Conservation (phyloP, 1,140 invertebrate genomes). For the Drosophila mauritiana region DNA sequence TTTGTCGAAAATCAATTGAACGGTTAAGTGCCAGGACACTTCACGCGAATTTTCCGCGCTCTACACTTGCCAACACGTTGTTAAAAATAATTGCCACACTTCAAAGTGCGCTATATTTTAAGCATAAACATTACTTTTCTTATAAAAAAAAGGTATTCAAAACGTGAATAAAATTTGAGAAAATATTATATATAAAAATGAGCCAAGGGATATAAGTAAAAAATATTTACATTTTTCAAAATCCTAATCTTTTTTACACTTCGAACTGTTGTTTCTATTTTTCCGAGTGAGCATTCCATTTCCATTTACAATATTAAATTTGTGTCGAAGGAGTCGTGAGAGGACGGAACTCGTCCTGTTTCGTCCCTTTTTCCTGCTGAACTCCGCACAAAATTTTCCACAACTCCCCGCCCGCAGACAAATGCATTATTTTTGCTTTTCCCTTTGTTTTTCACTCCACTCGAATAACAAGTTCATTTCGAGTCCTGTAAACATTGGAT, state of each 20-base stretch:
- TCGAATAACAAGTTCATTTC: constrained; percentile 57
- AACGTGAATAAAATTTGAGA: too few relatives aligned
- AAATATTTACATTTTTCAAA: too few relatives aligned
- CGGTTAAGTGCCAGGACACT: constrained; percentile 47
- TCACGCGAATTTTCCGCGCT: constrained; percentile 25
- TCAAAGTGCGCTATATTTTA: neutral
- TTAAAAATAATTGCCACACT: neutral
- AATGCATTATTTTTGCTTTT: constrained; percentile 46
- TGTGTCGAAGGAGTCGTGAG: constrained; percentile 39
- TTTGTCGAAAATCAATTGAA: constrained; percentile 58
- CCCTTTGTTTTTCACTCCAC: constrained; percentile 35
- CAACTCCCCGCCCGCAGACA: constrained; percentile 1
- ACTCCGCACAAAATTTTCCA: constrained; percentile 21
- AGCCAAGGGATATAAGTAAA: too few relatives aligned
- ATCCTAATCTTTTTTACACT: neutral
- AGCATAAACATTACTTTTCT: too few relatives aligned
- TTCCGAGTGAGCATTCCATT: constrained; percentile 22
- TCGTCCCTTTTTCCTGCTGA: constrained; percentile 28
- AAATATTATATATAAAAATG: neutral
- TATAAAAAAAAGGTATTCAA: too few relatives aligned
- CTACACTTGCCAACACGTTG: constrained; percentile 8
- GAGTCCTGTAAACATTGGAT: constrained; percentile 49
- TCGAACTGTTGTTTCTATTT: neutral
- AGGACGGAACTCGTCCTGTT: constrained; percentile 17
- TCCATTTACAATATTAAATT: constrained; percentile 53